phyloP scores from a whole-genome alignment of 2,797 vertebrate genomes.

The Menidia menidia region DNA sequence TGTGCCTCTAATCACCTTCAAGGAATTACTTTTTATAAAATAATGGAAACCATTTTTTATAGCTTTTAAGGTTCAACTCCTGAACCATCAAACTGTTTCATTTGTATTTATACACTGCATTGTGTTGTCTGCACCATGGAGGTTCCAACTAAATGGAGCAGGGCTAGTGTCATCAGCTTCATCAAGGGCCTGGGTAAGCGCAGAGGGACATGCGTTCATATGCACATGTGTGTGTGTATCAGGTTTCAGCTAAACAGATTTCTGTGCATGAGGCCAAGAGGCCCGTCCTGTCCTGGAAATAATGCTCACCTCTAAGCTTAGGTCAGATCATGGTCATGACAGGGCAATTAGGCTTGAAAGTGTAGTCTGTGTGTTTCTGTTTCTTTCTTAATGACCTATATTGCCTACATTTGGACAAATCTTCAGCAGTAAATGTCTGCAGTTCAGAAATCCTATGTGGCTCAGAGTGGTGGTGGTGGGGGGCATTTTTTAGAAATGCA shows the following conservation, averaged over 20 bases:
- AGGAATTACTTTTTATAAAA: conserved; percentile 36
- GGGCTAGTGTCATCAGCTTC: conserved; percentile 93
- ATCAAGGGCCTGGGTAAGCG: conserved; percentile 98
- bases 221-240: conserved; percentile 46
- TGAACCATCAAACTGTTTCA: conserved; percentile 7
- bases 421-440: not conserved
- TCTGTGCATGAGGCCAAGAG: conserved; percentile 13
- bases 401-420: not conserved
- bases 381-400: not conserved
- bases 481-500: conserved; percentile 24
- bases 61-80: conserved; percentile 31
- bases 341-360: conserved; percentile 41
- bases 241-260: conserved; percentile 45
- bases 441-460: conserved; percentile 1
- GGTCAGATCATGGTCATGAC: conserved; percentile 53
- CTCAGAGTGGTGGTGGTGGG: conserved; percentile 14
- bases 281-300: conserved; percentile 14
- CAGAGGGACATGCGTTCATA: conserved; percentile 32
- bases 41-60: conserved; percentile 45
- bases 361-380: conserved; percentile 7
- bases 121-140: conserved; percentile 83
- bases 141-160: conserved; percentile 92
- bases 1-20: conserved; percentile 5
- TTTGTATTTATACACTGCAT: conserved; percentile 20
- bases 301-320: conserved; percentile 36